phyloP scores from a whole-genome alignment of 1,140 invertebrate genomes.

The Pararge aegeria region DNA sequence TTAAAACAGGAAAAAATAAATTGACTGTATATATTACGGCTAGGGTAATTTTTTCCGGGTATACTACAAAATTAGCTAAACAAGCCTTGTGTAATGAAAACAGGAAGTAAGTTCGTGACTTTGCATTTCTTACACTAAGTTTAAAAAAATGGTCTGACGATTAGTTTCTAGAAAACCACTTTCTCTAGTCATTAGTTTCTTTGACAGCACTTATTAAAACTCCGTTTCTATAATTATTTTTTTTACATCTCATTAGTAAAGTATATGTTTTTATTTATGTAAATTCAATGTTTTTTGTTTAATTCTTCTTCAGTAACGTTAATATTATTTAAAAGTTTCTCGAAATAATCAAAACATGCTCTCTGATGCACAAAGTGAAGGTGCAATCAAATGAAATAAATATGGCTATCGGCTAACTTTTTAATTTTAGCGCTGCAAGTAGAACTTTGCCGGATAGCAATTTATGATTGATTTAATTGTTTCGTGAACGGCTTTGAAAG shows the following conservation, averaged over 20 bases:
- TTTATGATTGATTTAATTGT: neutral
- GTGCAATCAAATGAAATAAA: neutral
- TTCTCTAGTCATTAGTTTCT: slow-evolving; percentile 7
- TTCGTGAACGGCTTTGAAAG: neutral
- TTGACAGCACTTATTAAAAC: neutral
- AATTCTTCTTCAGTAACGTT: too few relatives aligned
- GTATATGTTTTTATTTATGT: neutral
- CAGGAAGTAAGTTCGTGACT: slow-evolving; percentile 30
- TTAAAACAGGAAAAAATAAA: too few relatives aligned
- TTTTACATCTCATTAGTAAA: neutral
- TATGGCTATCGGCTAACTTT: neutral
- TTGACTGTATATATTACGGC: too few relatives aligned
- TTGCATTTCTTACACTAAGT: slow-evolving; percentile 26
- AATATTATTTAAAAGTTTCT: too few relatives aligned
- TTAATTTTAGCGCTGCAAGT: neutral
- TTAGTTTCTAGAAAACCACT: slow-evolving; percentile 23
- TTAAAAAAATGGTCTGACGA: slow-evolving; percentile 14
- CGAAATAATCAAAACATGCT: neutral
- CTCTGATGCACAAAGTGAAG: neutral
- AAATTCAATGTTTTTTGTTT: neutral
- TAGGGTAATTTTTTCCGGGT: too few relatives aligned
- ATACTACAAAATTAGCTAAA: slow-evolving; percentile 30
- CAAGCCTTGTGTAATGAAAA: slow-evolving; percentile 27
- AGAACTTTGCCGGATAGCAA: neutral
- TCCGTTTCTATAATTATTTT: neutral